Conservation (phyloP, 1,140 invertebrate genomes). For the Apolygus lucorum region DNA sequence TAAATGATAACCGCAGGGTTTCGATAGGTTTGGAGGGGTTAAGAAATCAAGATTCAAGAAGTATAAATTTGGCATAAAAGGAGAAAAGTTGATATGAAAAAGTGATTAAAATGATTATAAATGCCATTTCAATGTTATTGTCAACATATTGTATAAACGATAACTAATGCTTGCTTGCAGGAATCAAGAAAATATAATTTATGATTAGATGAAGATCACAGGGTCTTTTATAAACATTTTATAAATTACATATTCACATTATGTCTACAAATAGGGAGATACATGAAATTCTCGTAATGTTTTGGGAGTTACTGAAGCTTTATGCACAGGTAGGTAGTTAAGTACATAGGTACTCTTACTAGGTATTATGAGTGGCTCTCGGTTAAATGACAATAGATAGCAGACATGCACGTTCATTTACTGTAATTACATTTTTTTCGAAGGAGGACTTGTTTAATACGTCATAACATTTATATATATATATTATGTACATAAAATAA, state of each 20-base stretch:
- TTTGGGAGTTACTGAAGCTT: neutral
- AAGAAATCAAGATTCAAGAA: too few species aligned
- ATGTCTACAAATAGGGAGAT: too few species aligned
- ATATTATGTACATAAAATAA: too few species aligned
- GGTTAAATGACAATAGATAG: neutral
- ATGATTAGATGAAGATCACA: slow-evolving; percentile 7
- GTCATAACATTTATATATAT: too few species aligned
- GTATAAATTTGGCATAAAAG: too few species aligned
- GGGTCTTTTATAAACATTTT: slow-evolving; percentile 6
- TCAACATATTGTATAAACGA: slow-evolving; percentile 3
- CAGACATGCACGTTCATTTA: neutral
- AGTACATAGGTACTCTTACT: neutral
- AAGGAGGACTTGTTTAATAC: too few species aligned
- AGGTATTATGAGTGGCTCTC: neutral
- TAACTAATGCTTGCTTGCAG: neutral
- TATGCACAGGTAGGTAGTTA: neutral
- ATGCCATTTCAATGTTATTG: slow-evolving; percentile 9
- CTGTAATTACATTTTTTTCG: neutral
- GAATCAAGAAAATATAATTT: slow-evolving; percentile 7
- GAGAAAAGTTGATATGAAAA: neutral
- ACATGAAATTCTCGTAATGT: too few species aligned
- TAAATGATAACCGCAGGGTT: neutral
- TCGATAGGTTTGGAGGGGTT: too few species aligned
- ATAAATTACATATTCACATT: slow-evolving; percentile 5
- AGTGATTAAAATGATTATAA: slow-evolving; percentile 5